Evolutionary conservation across 2,888 invertebrate genomes (phyloP).

Genomic region (Rhabditoides inermis): DNA sequence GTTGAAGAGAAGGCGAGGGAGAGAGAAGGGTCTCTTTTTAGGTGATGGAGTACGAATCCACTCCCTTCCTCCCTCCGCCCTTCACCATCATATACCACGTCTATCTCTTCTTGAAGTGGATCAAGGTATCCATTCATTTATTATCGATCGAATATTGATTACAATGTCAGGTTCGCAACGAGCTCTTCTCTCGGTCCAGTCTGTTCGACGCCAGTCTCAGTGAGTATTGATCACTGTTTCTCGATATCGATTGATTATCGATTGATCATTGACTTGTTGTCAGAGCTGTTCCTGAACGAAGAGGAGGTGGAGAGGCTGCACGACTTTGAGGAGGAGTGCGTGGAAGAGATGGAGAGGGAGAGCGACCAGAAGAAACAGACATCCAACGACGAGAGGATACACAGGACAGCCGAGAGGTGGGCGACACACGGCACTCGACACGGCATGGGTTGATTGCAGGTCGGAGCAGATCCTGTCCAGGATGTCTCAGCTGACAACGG

Average conservation of each 20-base stretch:
- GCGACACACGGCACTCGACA: background rate
- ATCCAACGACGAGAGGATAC: constrained; percentile 55
- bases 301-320: constrained; percentile 86
- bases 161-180: too few relatives aligned
- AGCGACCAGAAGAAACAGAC: constrained; percentile 59
- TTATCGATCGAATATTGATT: too few relatives aligned
- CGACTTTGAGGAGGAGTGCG: constrained; percentile 97
- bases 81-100: constrained; percentile 29
- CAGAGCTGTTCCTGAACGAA: constrained; percentile 77
- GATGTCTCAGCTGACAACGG: constrained; percentile 53
- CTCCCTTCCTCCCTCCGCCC: constrained; percentile 80
- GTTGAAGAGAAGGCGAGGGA: constrained; percentile 58
- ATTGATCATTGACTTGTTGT: too few relatives aligned
- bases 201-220: constrained; percentile 40
- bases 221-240: constrained; percentile 18
- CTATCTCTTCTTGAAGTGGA: constrained; percentile 24
- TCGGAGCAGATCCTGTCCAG: constrained; percentile 34
- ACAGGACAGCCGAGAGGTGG: constrained; percentile 54
- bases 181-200: constrained; percentile 21
- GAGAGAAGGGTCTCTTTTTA: too few relatives aligned
- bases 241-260: too few relatives aligned
- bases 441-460: background rate
- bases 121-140: too few relatives aligned
- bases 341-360: too few relatives aligned
- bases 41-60: constrained; percentile 89